These are phyloP conservation scores for Ryuthela nishihirai DNA, from an alignment of 2,888 invertebrate species.

Conservation along the genomic window DNA sequence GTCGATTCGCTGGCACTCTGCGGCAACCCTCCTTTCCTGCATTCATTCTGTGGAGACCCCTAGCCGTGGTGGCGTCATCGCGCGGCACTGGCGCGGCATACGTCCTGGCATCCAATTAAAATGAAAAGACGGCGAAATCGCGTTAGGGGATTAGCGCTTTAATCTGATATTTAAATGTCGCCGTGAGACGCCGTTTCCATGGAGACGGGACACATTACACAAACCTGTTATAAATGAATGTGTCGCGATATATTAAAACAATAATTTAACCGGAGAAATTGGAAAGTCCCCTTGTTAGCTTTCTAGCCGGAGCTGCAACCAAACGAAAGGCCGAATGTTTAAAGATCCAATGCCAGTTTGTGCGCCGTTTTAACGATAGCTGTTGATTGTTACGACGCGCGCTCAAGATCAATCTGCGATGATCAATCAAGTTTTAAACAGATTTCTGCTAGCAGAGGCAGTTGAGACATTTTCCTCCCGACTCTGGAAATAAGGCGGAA, in stretches of 20 bases:
- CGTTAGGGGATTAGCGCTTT: constrained; percentile 37
- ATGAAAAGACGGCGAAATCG: constrained; percentile 35
- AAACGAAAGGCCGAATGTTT: too few species aligned
- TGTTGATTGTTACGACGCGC: constrained; percentile 29
- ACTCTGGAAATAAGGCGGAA: too few species aligned
- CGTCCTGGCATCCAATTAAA: constrained; percentile 36
- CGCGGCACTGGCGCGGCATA: constrained; percentile 1
- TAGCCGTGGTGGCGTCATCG: not conserved
- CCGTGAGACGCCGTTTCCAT: constrained; percentile 32
- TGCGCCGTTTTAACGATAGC: too few species aligned
- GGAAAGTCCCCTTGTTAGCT: too few species aligned
- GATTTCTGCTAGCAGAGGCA: constrained; percentile 13
- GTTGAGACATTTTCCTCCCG: constrained; percentile 4
- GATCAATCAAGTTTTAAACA: constrained; percentile 37
- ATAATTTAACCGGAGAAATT: constrained; percentile 38
- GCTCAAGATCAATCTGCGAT: constrained; percentile 28
- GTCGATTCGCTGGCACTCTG: constrained; percentile 12
- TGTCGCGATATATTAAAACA: constrained; percentile 36
- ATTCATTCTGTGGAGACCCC: constrained; percentile 8
- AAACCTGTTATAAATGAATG: too few species aligned
- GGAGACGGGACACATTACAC: constrained; percentile 14
- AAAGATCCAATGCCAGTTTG: too few species aligned
- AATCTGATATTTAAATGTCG: constrained; percentile 39
- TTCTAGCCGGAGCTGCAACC: too few species aligned
- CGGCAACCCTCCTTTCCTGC: constrained; percentile 11